phyloP scores from a whole-genome alignment of 2,797 vertebrate genomes.

The Rhinatrema bivittatum region DNA sequence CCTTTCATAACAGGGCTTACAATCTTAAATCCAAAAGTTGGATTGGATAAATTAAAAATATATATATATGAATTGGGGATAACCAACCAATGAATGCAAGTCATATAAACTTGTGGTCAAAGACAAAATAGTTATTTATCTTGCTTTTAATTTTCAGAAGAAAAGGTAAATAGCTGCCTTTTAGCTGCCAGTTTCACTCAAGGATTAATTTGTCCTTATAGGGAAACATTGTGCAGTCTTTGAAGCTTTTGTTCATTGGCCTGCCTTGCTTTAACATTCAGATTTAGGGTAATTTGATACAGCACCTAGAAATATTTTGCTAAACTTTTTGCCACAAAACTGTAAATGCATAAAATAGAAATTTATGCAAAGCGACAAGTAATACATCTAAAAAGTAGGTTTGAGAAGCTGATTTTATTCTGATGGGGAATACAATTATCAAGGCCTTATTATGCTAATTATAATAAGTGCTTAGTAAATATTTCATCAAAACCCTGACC shows the following conservation, averaged over 20 bases:
- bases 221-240: no score
- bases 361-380: constrained; percentile 13
- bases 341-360: constrained; percentile 21
- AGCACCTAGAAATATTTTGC: not conserved
- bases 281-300: no score
- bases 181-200: no score
- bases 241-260: not conserved
- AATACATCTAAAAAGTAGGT: constrained; percentile 23
- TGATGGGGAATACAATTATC: constrained; percentile 13
- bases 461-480: constrained; percentile 26
- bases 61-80: no score
- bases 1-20: not conserved
- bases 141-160: no score
- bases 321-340: constrained; percentile 14
- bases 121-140: no score
- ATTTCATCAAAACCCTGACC: constrained; percentile 37
- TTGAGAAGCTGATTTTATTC: constrained; percentile 32
- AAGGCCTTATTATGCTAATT: constrained; percentile 37
- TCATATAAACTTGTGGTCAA: no score
- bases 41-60: not conserved
- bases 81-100: no score
- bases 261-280: no score
- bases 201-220: no score
- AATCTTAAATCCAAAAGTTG: not conserved
- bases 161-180: no score